Evolutionary conservation across 2,797 vertebrate species (phyloP).

Genomic region (Pelodytes ibericus): DNA sequence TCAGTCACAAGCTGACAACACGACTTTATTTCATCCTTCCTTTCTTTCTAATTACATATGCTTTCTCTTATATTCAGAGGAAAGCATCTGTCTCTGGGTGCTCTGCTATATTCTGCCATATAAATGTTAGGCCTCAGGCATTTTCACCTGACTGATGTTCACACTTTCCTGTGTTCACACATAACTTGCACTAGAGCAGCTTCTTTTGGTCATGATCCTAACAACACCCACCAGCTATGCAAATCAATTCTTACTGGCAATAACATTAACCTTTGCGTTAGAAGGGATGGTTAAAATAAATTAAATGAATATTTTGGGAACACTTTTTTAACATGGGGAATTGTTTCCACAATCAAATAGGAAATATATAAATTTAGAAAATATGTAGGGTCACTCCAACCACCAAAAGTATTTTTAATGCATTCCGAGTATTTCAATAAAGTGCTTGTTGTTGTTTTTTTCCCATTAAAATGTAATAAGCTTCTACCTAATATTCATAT

Average conservation of each 20-base stretch:
- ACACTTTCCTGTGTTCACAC: slow-evolving; percentile 2
- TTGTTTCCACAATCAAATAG: no score
- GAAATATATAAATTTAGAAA: no score
- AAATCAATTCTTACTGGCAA: background rate
- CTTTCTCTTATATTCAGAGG: background rate
- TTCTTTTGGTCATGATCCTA: background rate
- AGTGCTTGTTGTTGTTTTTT: no score
- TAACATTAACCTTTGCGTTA: background rate
- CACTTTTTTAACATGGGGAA: no score
- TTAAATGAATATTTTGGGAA: background rate
- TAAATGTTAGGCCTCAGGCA: slow-evolving; percentile 3
- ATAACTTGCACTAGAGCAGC: slow-evolving; percentile 8
- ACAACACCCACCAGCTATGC: slow-evolving; percentile 13
- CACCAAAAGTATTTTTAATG: no score
- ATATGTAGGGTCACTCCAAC: no score
- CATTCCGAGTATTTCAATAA: no score
- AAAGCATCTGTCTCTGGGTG: slow-evolving; percentile 2
- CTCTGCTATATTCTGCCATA: background rate
- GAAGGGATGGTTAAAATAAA: no score
- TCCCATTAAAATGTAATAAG: no score
- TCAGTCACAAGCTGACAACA: background rate
- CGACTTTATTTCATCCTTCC: no score
- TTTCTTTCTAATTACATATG: background rate
- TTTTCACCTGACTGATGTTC: slow-evolving; percentile 10
- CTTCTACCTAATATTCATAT: no score